Percentiles rank a stretch among this genome's conserved stretches.
These are phyloP conservation scores for Bostrychus sinensis DNA, from an alignment of 2,113 vertebrate species.

Conservation along the genomic window DNA sequence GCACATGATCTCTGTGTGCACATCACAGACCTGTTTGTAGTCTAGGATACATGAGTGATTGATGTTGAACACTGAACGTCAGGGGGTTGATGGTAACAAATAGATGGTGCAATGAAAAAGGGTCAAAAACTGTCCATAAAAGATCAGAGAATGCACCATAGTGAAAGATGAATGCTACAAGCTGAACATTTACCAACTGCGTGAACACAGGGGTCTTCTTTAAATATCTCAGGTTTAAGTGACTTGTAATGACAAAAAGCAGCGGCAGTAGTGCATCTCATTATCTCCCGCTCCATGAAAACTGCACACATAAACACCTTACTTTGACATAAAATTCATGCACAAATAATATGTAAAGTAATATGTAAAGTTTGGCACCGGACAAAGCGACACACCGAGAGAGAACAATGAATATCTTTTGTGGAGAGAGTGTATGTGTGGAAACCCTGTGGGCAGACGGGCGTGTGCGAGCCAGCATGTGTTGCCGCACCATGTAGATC, in stretches of 20 bases:
- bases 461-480: background rate
- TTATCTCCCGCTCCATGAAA: constrained; percentile 10
- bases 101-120: background rate
- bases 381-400: constrained; percentile 8
- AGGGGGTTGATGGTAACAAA: constrained; percentile 1
- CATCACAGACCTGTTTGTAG: constrained; percentile 9
- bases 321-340: constrained; percentile 22
- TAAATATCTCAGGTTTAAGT: background rate
- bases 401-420: constrained; percentile 13
- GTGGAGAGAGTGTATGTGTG: background rate
- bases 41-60: constrained; percentile 24
- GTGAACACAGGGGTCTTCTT: background rate
- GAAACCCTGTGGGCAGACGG: constrained; percentile 2
- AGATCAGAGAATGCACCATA: background rate
- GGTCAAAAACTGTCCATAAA: background rate
- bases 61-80: background rate
- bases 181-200: background rate
- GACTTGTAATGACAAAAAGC: constrained; percentile 4
- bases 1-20: constrained; percentile 16
- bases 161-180: background rate
- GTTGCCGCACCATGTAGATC: background rate
- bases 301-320: constrained; percentile 4
- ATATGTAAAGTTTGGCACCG: background rate
- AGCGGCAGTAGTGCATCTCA: constrained; percentile 1
- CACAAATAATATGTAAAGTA: constrained; percentile 10